phyloP scores from a whole-genome alignment of 2,797 vertebrate species.

The Melanotaenia trifasciata region DNA sequence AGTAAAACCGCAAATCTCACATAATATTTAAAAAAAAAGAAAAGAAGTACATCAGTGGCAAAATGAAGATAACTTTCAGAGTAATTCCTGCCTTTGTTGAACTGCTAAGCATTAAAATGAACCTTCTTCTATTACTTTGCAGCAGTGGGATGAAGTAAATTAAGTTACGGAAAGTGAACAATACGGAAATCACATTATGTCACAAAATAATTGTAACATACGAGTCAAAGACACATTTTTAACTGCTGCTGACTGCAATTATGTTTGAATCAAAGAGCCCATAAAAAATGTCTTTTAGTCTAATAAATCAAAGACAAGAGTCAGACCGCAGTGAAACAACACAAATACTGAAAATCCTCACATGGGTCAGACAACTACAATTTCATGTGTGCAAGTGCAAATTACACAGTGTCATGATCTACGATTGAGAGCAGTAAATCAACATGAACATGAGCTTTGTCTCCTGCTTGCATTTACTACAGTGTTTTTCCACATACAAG shows the following conservation, averaged over 20 bases:
- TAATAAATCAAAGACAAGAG: conserved; percentile 14
- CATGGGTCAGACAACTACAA: conserved; percentile 32
- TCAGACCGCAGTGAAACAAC: conserved; percentile 22
- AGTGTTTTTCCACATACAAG: conserved; percentile 20
- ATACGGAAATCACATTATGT: conserved; percentile 3
- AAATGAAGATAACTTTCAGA: not conserved
- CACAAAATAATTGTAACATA: conserved; percentile 2
- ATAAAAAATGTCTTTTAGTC: conserved; percentile 10
- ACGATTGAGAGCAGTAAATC: conserved; percentile 65
- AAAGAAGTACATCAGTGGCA: not conserved
- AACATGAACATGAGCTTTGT: conserved; percentile 57
- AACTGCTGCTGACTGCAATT: conserved; percentile 13
- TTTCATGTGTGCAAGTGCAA: conserved; percentile 48
- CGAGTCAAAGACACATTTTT: conserved; percentile 14
- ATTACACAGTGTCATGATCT: conserved; percentile 58
- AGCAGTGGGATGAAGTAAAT: conserved; percentile 29
- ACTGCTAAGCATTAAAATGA: not conserved
- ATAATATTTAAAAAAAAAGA: not conserved
- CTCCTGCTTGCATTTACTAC: conserved; percentile 48
- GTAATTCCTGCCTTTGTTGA: not conserved
- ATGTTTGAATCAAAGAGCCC: conserved; percentile 28
- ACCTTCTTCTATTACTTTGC: conserved; percentile 9
- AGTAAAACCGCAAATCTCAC: conserved; percentile 13
- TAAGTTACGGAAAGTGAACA: conserved; percentile 25
- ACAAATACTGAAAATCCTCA: conserved; percentile 22